These are phyloP conservation scores for Neodiprion virginianus DNA, from an alignment of 1,140 invertebrate species.

Conservation along the genomic window DNA sequence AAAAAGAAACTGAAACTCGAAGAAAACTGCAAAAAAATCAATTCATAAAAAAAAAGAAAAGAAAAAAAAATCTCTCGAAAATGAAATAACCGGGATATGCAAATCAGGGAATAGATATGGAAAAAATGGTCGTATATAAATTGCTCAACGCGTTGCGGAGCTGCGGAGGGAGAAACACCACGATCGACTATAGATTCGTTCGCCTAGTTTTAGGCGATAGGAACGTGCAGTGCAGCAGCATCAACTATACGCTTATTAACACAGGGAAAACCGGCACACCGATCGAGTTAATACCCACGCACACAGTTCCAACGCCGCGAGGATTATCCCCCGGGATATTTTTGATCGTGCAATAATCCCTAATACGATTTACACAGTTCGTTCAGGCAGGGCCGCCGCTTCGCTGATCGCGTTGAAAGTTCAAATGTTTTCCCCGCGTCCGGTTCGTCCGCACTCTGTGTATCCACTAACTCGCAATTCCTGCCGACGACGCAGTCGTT, in stretches of 20 bases:
- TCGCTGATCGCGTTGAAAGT: constrained; percentile 15
- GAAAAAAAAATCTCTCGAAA: no score
- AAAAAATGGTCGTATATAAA: no score
- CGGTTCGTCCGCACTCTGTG: constrained; percentile 14
- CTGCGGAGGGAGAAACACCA: no score
- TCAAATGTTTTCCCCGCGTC: constrained; percentile 15
- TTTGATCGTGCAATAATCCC: constrained; percentile 62
- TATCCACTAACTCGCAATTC: neutral
- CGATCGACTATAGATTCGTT: no score
- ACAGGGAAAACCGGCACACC: constrained; percentile 15
- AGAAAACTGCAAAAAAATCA: no score
- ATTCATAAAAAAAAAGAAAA: no score
- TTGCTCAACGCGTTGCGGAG: no score
- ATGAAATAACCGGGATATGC: no score
- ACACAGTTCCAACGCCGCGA: constrained; percentile 44
- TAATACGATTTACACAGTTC: constrained; percentile 61
- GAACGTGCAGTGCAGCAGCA: constrained; percentile 21
- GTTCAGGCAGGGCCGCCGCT: constrained; percentile 41
- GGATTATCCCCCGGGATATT: constrained; percentile 60
- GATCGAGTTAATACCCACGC: constrained; percentile 50
- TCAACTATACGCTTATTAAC: constrained; percentile 16
- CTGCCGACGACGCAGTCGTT: neutral
- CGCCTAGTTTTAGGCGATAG: neutral
- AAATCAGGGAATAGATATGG: no score
- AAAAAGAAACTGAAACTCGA: no score